phyloP scores from a whole-genome alignment of 2,797 vertebrate species.

The Poeciliopsis paucimaculata region DNA sequence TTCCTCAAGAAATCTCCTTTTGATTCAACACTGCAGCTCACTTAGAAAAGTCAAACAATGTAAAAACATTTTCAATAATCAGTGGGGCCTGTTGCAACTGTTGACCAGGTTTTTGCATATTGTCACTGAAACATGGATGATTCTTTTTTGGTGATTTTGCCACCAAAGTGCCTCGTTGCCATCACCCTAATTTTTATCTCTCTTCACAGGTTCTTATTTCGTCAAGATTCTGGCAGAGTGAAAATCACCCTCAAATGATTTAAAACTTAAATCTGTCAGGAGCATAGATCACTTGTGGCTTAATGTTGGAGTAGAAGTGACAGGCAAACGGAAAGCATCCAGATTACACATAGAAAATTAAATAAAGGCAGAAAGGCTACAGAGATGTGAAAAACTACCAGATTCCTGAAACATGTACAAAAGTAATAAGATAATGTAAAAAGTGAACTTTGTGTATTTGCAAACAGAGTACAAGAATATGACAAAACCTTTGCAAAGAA shows the following conservation, averaged over 20 bases:
- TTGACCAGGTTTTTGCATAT: too few relatives aligned
- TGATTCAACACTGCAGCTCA: background rate
- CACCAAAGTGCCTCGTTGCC: background rate
- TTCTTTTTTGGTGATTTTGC: background rate
- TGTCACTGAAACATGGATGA: too few relatives aligned
- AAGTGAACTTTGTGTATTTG: background rate
- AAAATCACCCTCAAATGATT: background rate
- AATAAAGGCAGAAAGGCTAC: background rate
- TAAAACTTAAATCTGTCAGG: background rate
- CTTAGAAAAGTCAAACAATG: too few relatives aligned
- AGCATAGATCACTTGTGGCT: too few relatives aligned
- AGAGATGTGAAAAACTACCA: background rate
- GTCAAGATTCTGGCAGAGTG: background rate
- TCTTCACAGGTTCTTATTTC: background rate
- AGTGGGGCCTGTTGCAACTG: background rate
- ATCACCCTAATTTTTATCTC: background rate
- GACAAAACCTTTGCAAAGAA: background rate
- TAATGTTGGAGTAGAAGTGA: background rate
- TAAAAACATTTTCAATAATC: background rate
- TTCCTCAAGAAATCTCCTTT: background rate
- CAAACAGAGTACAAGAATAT: background rate
- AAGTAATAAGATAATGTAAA: background rate
- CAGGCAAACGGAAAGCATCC: background rate
- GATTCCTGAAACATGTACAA: background rate
- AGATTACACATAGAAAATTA: too few relatives aligned